Percentiles rank a stretch among this genome's conserved stretches.
Conservation (phyloP, 1,140 invertebrate species). For the Drosophila virilis region DNA sequence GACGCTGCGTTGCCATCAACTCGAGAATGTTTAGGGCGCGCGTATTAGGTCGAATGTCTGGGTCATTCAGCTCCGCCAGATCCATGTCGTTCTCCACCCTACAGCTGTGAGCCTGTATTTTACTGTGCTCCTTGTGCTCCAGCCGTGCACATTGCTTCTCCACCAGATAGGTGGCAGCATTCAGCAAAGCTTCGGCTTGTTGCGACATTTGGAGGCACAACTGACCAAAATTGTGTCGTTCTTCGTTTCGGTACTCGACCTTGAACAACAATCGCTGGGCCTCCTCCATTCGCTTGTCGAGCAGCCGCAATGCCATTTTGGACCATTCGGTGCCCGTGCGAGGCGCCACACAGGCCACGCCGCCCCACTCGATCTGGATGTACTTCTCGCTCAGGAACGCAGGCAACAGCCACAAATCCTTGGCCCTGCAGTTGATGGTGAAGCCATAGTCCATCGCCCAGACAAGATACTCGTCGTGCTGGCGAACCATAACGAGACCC, state of each 20-base stretch:
- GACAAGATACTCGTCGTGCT: constrained; percentile 41
- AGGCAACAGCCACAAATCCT: constrained; percentile 47
- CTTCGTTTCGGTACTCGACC: neutral
- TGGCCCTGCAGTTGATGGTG: constrained; percentile 11
- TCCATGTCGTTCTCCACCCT: neutral
- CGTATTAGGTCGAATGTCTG: neutral
- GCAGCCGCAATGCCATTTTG: neutral
- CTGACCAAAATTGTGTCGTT: constrained; percentile 25
- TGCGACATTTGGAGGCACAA: constrained; percentile 10
- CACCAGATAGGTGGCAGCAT: constrained; percentile 30
- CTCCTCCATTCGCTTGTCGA: constrained; percentile 21
- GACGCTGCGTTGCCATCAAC: constrained; percentile 6
- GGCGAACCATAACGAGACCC: constrained; percentile 15
- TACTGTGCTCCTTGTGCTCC: neutral
- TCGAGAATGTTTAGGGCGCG: constrained; percentile 7
- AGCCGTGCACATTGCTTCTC: neutral
- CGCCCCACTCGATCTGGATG: constrained; percentile 22
- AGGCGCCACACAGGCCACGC: constrained; percentile 23
- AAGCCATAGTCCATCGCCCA: constrained; percentile 55
- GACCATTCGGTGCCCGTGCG: constrained; percentile 17
- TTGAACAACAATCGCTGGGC: neutral
- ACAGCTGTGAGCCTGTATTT: too few relatives aligned
- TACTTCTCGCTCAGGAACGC: neutral
- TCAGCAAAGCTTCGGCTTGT: neutral
- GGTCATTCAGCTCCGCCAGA: constrained; percentile 35